Conservation (phyloP, 2,113 vertebrate genomes). For the Pollachius pollachius region DNA sequence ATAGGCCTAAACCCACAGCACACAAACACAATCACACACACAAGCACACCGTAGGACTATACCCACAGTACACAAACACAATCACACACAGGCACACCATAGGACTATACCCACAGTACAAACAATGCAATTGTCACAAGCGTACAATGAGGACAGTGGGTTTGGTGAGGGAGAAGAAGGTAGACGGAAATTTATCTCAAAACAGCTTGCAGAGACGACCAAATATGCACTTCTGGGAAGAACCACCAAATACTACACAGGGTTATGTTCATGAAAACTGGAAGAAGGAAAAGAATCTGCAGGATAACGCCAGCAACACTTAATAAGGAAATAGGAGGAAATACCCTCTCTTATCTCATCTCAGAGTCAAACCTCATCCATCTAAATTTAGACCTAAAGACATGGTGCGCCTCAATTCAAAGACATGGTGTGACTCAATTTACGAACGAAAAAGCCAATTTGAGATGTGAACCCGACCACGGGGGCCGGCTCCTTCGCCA, state of each 20-base stretch:
- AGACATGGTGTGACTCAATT: slow-evolving; percentile 30
- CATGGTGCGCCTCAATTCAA: slow-evolving; percentile 38
- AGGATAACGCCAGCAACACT: background rate
- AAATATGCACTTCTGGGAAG: background rate
- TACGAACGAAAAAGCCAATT: slow-evolving; percentile 54
- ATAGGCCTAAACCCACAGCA: background rate
- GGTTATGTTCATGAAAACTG: too few species aligned
- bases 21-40: too few species aligned
- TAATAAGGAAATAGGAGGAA: background rate
- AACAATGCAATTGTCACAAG: too few species aligned
- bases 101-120: slow-evolving; percentile 1
- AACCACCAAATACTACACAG: too few species aligned
- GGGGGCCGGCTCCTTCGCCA: slow-evolving; percentile 17
- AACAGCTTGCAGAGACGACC: background rate
- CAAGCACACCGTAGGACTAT: background rate
- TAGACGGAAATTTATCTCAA: slow-evolving; percentile 4
- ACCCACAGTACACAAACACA: background rate
- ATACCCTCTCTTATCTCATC: background rate
- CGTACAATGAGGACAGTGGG: background rate
- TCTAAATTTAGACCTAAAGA: slow-evolving; percentile 44
- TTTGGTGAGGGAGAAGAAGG: slow-evolving; percentile 3
- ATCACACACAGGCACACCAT: background rate
- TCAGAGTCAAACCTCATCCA: slow-evolving; percentile 41
- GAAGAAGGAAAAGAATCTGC: too few species aligned
- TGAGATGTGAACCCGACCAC: slow-evolving; percentile 33